A percentile compares a stretch with the other conserved stretches of the same genome.
phyloP scores from a whole-genome alignment of 2,888 invertebrate species.

The Lasioglossum vierecki region DNA sequence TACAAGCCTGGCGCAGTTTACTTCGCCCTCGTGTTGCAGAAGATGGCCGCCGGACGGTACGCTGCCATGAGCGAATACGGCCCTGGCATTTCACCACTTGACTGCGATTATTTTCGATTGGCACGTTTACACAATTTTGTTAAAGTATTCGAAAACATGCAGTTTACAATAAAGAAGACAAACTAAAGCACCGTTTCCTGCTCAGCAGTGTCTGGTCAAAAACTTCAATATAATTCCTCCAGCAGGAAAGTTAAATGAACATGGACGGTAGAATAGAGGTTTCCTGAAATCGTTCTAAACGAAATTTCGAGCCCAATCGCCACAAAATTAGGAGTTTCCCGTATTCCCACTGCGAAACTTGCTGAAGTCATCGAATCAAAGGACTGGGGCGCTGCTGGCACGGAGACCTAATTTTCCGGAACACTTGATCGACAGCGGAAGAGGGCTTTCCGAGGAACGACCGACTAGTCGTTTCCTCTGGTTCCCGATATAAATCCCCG shows the following conservation, averaged over 20 bases:
- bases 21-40: constrained; percentile 10
- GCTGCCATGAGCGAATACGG: neutral
- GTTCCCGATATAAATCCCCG: neutral
- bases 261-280: neutral
- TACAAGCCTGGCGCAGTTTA: neutral
- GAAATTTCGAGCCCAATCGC: constrained; percentile 36
- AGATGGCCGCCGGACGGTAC: neutral
- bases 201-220: neutral
- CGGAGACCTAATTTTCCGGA: constrained; percentile 38
- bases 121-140: neutral
- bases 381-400: neutral
- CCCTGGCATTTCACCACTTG: neutral
- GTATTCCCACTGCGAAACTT: constrained; percentile 25
- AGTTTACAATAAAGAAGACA: neutral
- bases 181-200: neutral
- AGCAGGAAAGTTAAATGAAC: neutral
- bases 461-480: neutral
- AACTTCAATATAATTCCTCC: neutral
- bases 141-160: neutral
- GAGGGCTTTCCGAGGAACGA: neutral
- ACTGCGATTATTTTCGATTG: neutral
- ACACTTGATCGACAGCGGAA: neutral
- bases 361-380: constrained; percentile 48
- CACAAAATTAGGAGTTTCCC: constrained; percentile 42
- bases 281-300: neutral